Conservation (phyloP, 2,888 invertebrate genomes). For the Drosophila limbata region DNA sequence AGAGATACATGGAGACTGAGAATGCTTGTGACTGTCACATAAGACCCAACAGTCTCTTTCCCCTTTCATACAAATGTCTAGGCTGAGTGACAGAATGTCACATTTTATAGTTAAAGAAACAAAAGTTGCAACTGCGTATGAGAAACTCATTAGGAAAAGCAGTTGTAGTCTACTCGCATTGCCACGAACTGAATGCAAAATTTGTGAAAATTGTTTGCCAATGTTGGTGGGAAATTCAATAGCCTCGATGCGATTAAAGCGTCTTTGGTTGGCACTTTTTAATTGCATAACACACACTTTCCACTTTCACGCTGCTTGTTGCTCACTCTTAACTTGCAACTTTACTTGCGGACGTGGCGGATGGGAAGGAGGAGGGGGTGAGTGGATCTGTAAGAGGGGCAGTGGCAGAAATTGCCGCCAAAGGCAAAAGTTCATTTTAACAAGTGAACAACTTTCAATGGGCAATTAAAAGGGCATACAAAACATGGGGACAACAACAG, state of each 20-base stretch:
- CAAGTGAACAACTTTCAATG: conserved; percentile 81
- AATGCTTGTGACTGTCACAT: conserved; percentile 22
- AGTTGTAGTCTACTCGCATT: conserved; percentile 4
- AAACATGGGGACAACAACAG: conserved; percentile 84
- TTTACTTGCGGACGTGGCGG: conserved; percentile 9
- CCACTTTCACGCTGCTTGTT: conserved; percentile 67
- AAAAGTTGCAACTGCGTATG: conserved; percentile 18
- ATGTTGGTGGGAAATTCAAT: conserved; percentile 46
- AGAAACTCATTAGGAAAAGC: conserved; percentile 45
- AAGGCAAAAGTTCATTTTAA: conserved; percentile 75
- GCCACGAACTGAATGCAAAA: conserved; percentile 14
- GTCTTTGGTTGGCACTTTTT: conserved; percentile 52
- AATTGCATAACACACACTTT: conserved; percentile 75
- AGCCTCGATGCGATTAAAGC: conserved; percentile 52
- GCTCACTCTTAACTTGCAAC: conserved; percentile 61
- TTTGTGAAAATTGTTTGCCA: conserved; percentile 24
- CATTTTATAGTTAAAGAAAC: conserved; percentile 2
- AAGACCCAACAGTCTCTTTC: not conserved
- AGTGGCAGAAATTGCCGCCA: conserved; percentile 41
- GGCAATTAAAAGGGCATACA: conserved; percentile 79
- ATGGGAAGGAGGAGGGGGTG: no score
- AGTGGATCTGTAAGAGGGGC: not conserved
- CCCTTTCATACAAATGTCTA: not conserved
- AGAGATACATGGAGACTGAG: not conserved
- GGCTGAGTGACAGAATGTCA: conserved; percentile 1